Evolutionary conservation across 2,888 invertebrate species (phyloP).

Genomic region (Synanthedon tipuliformis): DNA sequence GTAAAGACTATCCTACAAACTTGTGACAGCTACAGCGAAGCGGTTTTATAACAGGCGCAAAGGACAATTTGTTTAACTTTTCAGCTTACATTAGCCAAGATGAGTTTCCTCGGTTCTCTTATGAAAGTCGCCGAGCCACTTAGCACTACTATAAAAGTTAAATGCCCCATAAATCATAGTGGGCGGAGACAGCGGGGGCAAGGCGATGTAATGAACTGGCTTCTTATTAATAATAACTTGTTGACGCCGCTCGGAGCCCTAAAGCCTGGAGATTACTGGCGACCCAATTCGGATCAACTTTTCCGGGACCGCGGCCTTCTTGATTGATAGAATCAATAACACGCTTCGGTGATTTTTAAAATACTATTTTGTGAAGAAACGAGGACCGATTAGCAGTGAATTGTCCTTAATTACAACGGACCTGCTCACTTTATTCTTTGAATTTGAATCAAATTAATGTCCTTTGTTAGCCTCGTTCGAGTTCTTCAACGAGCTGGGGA

Average conservation of each 20-base stretch:
- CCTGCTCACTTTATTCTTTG: too few species aligned
- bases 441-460: too few species aligned
- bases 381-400: not conserved
- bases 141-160: slow-evolving; percentile 63
- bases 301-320: slow-evolving; percentile 6
- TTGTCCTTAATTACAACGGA: not conserved
- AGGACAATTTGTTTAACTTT: slow-evolving; percentile 55
- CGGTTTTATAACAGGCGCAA: slow-evolving; percentile 1
- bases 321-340: slow-evolving; percentile 30
- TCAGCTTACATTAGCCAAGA: slow-evolving; percentile 50
- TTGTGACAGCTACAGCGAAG: not conserved
- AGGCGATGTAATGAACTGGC: slow-evolving; percentile 41
- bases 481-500: too few species aligned
- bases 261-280: slow-evolving; percentile 15
- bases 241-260: slow-evolving; percentile 18
- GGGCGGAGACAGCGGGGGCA: slow-evolving; percentile 30
- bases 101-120: slow-evolving; percentile 44
- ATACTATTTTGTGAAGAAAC: slow-evolving; percentile 2
- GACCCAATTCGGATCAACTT: slow-evolving; percentile 11
- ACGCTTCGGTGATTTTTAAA: slow-evolving; percentile 23
- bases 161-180: slow-evolving; percentile 60
- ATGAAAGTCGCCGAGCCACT: slow-evolving; percentile 50
- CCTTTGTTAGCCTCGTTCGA: too few species aligned
- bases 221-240: slow-evolving; percentile 46
- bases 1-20: not conserved